Conservation (phyloP, 1,140 invertebrate species). For the Drosophila rhopaloa region DNA sequence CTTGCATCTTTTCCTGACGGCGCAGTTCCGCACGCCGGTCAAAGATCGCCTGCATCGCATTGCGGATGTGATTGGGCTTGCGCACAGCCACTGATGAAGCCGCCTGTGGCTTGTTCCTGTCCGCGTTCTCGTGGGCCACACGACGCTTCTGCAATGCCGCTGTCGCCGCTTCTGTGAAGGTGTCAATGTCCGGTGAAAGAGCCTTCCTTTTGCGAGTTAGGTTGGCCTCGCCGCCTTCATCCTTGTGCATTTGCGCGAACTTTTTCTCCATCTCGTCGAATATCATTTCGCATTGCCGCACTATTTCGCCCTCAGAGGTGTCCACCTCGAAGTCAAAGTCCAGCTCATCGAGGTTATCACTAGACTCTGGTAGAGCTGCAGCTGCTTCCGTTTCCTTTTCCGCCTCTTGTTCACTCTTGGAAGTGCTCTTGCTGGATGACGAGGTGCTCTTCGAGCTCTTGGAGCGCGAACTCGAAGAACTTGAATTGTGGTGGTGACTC, state of each 20-base stretch:
- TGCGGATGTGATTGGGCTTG: slow-evolving; percentile 77
- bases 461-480: slow-evolving; percentile 25
- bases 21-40: slow-evolving; percentile 67
- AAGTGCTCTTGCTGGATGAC: slow-evolving; percentile 30
- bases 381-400: neutral
- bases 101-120: slow-evolving; percentile 42
- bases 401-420: slow-evolving; percentile 14
- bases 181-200: slow-evolving; percentile 65
- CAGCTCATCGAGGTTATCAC: slow-evolving; percentile 29
- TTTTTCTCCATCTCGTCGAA: slow-evolving; percentile 87
- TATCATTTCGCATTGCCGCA: slow-evolving; percentile 90
- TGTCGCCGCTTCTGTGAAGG: slow-evolving; percentile 55
- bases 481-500: slow-evolving; percentile 44
- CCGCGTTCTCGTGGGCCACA: slow-evolving; percentile 85
- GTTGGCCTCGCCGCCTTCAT: slow-evolving; percentile 3
- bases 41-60: slow-evolving; percentile 80
- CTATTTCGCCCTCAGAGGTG: slow-evolving; percentile 86
- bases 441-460: slow-evolving; percentile 31
- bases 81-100: slow-evolving; percentile 4
- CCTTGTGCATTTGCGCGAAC: slow-evolving; percentile 66
- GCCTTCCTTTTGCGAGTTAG: slow-evolving; percentile 64
- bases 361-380: neutral
- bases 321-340: slow-evolving; percentile 49
- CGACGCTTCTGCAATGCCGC: slow-evolving; percentile 82
- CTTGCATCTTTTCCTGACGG: slow-evolving; percentile 63